Conservation (phyloP, 2,888 invertebrate species). For the Oscheius sp. region DNA sequence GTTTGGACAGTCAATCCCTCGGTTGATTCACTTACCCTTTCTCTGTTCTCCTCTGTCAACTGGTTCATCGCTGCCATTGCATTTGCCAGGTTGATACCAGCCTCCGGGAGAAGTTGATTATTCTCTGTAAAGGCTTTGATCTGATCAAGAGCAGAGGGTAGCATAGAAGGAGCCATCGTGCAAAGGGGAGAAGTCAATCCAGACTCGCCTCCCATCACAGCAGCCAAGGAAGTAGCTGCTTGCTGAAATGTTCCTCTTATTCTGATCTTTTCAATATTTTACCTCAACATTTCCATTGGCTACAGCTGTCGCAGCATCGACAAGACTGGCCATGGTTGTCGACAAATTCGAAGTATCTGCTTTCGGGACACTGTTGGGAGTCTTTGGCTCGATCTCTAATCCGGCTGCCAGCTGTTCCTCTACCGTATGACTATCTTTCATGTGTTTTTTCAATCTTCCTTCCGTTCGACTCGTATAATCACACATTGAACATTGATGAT, state of each 20-base stretch:
- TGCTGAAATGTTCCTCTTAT: constrained; percentile 7
- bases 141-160: constrained; percentile 61
- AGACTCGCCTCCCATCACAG: constrained; percentile 1
- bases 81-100: constrained; percentile 38
- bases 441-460: constrained; percentile 73
- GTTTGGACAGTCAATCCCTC: background rate
- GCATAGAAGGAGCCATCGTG: constrained; percentile 4
- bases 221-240: constrained; percentile 20
- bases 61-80: constrained; percentile 44
- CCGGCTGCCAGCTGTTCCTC: constrained; percentile 70
- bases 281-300: constrained; percentile 28
- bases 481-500: constrained; percentile 75
- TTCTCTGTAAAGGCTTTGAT: constrained; percentile 75
- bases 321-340: constrained; percentile 55
- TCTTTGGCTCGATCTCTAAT: constrained; percentile 55
- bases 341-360: constrained; percentile 40
- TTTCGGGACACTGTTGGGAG: constrained; percentile 7
- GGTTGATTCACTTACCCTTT: constrained; percentile 71
- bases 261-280: background rate
- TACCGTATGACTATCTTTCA: constrained; percentile 74
- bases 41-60: constrained; percentile 62
- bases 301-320: constrained; percentile 49
- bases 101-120: constrained; percentile 73
- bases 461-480: constrained; percentile 74
- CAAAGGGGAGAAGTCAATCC: constrained; percentile 17